phyloP scores from a whole-genome alignment of 1,140 invertebrate genomes.

The Bombyx mandarina region DNA sequence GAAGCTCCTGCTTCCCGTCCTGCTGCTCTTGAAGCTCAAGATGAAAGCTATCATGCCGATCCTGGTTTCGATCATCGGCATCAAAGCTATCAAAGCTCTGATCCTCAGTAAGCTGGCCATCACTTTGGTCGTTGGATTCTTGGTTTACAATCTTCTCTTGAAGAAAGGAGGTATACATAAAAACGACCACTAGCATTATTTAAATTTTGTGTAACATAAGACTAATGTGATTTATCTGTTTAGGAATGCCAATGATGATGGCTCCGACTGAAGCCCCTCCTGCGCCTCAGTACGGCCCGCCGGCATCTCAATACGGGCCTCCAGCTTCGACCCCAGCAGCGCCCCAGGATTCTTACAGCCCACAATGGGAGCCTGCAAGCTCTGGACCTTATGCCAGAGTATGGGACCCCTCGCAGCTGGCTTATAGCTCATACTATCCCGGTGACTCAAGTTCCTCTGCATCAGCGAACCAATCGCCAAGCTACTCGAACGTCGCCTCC shows the following conservation, averaged over 20 bases:
- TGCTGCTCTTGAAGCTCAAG: slow-evolving; percentile 85
- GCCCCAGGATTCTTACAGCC: slow-evolving; percentile 76
- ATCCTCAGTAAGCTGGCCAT: slow-evolving; percentile 87
- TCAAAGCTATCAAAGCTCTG: slow-evolving; percentile 87
- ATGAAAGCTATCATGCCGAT: slow-evolving; percentile 88
- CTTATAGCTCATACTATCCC: slow-evolving; percentile 84
- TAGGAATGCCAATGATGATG: slow-evolving; percentile 83
- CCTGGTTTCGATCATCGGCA: slow-evolving; percentile 80
- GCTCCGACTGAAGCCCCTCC: slow-evolving; percentile 71
- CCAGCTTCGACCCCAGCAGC: slow-evolving; percentile 74
- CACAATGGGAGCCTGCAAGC: slow-evolving; percentile 77
- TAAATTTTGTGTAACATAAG: too few relatives aligned
- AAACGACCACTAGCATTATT: too few relatives aligned
- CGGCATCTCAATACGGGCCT: slow-evolving; percentile 74
- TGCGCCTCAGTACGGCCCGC: slow-evolving; percentile 58
- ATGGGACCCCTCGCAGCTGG: slow-evolving; percentile 79
- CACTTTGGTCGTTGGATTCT: slow-evolving; percentile 82
- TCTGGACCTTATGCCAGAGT: slow-evolving; percentile 81
- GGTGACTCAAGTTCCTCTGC: slow-evolving; percentile 72
- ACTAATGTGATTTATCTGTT: slow-evolving; percentile 5
- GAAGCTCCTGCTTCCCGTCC: slow-evolving; percentile 83
- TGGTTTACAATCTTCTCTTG: slow-evolving; percentile 82
- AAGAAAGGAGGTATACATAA: slow-evolving; percentile 72
- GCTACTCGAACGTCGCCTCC: slow-evolving; percentile 70
- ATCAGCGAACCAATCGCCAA: slow-evolving; percentile 67